Percentiles rank a stretch among this genome's conserved stretches.
phyloP scores from a whole-genome alignment of 2,888 invertebrate genomes.

The Molorchus minor region DNA sequence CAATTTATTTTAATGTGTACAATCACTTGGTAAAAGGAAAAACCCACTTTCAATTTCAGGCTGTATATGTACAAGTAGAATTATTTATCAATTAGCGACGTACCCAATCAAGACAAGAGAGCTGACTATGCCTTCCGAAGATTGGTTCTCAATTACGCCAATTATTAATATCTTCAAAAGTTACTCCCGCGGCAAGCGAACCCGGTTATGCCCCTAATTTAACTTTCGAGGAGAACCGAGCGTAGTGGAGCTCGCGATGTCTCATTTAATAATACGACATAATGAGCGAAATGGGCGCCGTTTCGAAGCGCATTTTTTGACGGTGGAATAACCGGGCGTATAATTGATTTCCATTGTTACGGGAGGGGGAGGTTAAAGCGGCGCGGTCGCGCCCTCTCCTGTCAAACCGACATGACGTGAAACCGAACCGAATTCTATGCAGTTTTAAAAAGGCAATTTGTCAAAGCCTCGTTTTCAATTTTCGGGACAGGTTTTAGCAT shows the following conservation, averaged over 20 bases:
- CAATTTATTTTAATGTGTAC: too few species aligned
- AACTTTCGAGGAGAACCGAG: neutral
- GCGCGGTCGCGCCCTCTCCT: too few species aligned
- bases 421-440: slow-evolving; percentile 6
- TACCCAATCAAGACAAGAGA: too few species aligned
- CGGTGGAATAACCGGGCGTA: slow-evolving; percentile 9
- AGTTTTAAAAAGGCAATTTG: slow-evolving; percentile 16
- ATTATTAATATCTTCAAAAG: neutral
- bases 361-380: slow-evolving; percentile 1
- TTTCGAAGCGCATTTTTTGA: slow-evolving; percentile 9
- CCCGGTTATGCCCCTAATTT: neutral
- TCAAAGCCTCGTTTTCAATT: slow-evolving; percentile 10
- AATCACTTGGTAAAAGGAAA: too few species aligned
- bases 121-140: too few species aligned
- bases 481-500: too few species aligned
- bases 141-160: neutral
- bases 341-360: slow-evolving; percentile 22
- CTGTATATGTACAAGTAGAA: too few species aligned
- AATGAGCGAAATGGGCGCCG: slow-evolving; percentile 8
- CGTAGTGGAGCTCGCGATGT: too few species aligned
- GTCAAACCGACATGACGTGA: slow-evolving; percentile 10
- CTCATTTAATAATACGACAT: too few species aligned
- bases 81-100: too few species aligned
- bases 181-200: slow-evolving; percentile 1
- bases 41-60: too few species aligned